Percentiles rank a stretch among this genome's conserved stretches.
phyloP scores from a whole-genome alignment of 2,113 vertebrate genomes.

The Micromys minutus region DNA sequence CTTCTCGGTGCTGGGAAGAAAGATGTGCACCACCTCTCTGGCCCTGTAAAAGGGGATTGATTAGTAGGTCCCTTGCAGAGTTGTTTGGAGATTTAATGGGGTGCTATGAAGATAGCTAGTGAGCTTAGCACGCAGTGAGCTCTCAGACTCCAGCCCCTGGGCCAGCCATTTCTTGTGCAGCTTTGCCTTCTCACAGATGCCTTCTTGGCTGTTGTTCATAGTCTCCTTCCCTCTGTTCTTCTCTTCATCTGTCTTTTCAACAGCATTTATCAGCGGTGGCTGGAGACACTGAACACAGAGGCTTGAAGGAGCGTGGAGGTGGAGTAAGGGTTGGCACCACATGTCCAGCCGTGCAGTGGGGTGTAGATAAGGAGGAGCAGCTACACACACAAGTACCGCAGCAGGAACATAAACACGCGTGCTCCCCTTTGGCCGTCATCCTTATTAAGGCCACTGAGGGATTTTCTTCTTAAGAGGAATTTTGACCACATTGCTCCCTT shows the following conservation, averaged over 20 bases:
- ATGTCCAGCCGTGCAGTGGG: conserved; percentile 22
- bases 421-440: conserved; percentile 2
- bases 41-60: neutral
- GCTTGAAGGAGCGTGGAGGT: conserved; percentile 63
- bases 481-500: conserved; percentile 4
- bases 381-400: conserved; percentile 5
- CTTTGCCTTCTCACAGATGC: conserved; percentile 17
- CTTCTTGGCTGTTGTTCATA: conserved; percentile 29
- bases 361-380: conserved; percentile 60
- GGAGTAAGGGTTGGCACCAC: conserved; percentile 45
- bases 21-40: neutral
- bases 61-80: neutral
- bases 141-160: neutral
- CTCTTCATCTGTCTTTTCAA: conserved; percentile 51
- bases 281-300: conserved; percentile 66
- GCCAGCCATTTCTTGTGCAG: neutral
- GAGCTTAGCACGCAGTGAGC: neutral
- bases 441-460: conserved; percentile 2
- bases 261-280: conserved; percentile 54
- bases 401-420: conserved; percentile 41
- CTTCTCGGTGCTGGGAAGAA: neutral
- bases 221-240: neutral
- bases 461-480: conserved; percentile 65
- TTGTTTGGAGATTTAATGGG: conserved; percentile 44
- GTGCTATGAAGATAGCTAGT: neutral